Evolutionary conservation across 2,797 vertebrate genomes (phyloP).

Genomic region (Botia kubotai): DNA sequence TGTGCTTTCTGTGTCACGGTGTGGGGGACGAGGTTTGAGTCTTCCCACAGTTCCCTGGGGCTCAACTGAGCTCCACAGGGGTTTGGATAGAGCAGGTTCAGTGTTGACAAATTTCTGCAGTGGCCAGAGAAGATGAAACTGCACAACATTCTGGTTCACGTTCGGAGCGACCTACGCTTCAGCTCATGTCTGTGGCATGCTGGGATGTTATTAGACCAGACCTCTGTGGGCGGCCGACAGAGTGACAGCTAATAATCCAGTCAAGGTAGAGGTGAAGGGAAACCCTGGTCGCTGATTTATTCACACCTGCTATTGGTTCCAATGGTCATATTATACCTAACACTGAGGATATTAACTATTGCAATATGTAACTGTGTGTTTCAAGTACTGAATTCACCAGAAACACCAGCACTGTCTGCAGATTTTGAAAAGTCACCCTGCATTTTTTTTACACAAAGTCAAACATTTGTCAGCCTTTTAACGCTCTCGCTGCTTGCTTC

Average conservation of each 20-base stretch:
- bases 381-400: too few species aligned
- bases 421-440: too few species aligned
- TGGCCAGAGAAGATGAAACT: constrained; percentile 51
- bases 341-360: neutral
- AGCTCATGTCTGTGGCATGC: constrained; percentile 66
- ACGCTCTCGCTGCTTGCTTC: neutral
- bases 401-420: too few species aligned
- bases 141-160: constrained; percentile 37
- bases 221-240: constrained; percentile 47
- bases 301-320: constrained; percentile 53
- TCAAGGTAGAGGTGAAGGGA: constrained; percentile 44
- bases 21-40: constrained; percentile 29
- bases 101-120: constrained; percentile 37
- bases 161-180: constrained; percentile 55
- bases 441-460: too few species aligned
- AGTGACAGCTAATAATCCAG: constrained; percentile 58
- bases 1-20: constrained; percentile 45
- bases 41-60: constrained; percentile 46
- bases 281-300: constrained; percentile 55
- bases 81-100: constrained; percentile 38
- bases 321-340: constrained; percentile 45
- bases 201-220: constrained; percentile 70
- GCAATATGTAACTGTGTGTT: too few species aligned
- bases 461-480: neutral
- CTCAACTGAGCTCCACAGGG: constrained; percentile 17